A percentile compares a stretch with the other conserved stretches of the same genome.
phyloP scores from a whole-genome alignment of 1,140 invertebrate genomes.

The Notospermus geniculatus region DNA sequence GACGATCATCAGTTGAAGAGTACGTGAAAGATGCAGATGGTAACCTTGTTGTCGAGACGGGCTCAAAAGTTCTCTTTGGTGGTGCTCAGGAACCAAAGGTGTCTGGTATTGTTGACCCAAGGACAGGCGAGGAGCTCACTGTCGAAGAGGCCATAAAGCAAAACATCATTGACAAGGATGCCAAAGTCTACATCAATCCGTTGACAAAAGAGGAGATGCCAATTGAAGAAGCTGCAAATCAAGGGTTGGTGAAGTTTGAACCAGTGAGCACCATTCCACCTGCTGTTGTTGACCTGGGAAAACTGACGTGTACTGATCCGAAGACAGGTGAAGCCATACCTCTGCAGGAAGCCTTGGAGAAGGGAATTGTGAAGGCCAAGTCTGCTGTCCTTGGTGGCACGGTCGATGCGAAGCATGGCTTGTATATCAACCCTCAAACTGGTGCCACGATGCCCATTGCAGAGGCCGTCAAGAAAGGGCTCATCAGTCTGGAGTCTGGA shows the following conservation, averaged over 20 bases:
- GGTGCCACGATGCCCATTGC: slow-evolving; percentile 76
- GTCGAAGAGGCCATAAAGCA: background rate
- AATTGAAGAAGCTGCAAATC: too few relatives aligned
- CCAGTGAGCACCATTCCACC: background rate
- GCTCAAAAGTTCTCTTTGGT: slow-evolving; percentile 1
- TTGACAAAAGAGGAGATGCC: slow-evolving; percentile 63
- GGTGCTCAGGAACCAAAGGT: too few relatives aligned
- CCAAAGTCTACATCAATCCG: slow-evolving; percentile 68
- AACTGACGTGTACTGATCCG: slow-evolving; percentile 59
- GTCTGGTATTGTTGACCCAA: slow-evolving; percentile 66
- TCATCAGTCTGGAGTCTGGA: slow-evolving; percentile 56
- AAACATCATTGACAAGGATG: slow-evolving; percentile 20
- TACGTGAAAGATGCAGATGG: background rate
- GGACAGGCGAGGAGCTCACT: slow-evolving; percentile 66
- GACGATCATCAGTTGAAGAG: background rate
- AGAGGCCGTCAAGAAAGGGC: slow-evolving; percentile 73
- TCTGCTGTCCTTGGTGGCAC: background rate
- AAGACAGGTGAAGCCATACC: slow-evolving; percentile 64
- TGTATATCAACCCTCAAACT: slow-evolving; percentile 72
- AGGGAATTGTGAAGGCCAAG: slow-evolving; percentile 63
- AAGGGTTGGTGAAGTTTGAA: too few relatives aligned
- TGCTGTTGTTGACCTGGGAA: slow-evolving; percentile 8
- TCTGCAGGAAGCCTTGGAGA: slow-evolving; percentile 73
- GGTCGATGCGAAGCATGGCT: slow-evolving; percentile 70
- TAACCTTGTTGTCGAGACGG: slow-evolving; percentile 7